phyloP scores from a whole-genome alignment of 2,113 vertebrate genomes.

The Cygnus buccinator region DNA sequence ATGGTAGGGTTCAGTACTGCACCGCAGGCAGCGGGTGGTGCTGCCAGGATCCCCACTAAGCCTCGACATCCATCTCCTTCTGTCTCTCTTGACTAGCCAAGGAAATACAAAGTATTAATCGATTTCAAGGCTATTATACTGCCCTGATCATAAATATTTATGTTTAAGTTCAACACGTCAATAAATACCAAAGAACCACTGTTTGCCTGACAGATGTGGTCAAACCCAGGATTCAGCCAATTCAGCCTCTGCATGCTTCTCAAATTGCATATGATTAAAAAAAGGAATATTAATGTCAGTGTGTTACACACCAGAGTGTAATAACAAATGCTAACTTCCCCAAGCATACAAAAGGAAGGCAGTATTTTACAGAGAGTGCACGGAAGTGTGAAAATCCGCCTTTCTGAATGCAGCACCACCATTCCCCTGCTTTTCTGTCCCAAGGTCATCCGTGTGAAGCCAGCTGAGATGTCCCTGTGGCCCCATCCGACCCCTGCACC shows the following conservation, averaged over 20 bases:
- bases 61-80: neutral
- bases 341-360: neutral
- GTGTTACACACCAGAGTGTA: neutral
- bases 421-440: fast-evolving
- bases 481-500: neutral
- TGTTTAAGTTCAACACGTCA: slow-evolving; percentile 20
- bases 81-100: neutral
- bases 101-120: slow-evolving; percentile 32
- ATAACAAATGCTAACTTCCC: neutral
- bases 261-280: neutral
- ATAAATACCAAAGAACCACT: slow-evolving; percentile 18
- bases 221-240: neutral
- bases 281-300: neutral
- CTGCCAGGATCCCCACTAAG: neutral
- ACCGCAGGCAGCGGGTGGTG: neutral
- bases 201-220: slow-evolving; percentile 15
- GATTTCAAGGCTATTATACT: slow-evolving; percentile 62
- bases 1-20: neutral
- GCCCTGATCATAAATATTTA: slow-evolving; percentile 42
- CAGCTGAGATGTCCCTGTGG: neutral
- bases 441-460: fast-evolving
- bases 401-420: neutral
- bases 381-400: neutral
- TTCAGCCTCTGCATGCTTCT: neutral
- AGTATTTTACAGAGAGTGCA: neutral